Evolutionary conservation across 2,888 invertebrate species (phyloP).

Genomic region (Mythimna ferrago): DNA sequence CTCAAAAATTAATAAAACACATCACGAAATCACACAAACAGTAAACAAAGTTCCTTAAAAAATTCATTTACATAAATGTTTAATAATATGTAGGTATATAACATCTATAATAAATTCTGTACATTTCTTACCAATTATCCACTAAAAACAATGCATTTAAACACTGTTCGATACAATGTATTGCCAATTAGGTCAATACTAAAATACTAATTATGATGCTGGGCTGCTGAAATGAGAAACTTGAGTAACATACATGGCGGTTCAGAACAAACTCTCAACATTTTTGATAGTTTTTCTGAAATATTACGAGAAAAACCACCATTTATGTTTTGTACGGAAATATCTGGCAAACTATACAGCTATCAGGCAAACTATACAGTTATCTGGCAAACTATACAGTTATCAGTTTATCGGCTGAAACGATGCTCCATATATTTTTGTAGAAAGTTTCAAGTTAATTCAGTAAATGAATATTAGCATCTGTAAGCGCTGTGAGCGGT

Average conservation of each 20-base stretch:
- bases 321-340: constrained; percentile 75
- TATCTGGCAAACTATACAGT: constrained; percentile 32
- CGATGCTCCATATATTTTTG: not conserved
- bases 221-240: constrained; percentile 82
- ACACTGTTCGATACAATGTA: constrained; percentile 72
- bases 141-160: constrained; percentile 74
- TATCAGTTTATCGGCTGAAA: not conserved
- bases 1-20: constrained; percentile 35
- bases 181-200: constrained; percentile 77
- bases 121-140: constrained; percentile 83
- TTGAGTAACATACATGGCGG: constrained; percentile 78
- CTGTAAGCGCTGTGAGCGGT: not conserved
- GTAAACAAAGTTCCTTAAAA: constrained; percentile 48
- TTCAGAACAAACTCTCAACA: constrained; percentile 51
- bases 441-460: constrained; percentile 3
- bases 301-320: constrained; percentile 72
- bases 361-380: not conserved
- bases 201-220: constrained; percentile 70
- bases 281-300: constrained; percentile 46
- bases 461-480: not conserved
- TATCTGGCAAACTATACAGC: constrained; percentile 77
- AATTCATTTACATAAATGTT: constrained; percentile 54
- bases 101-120: constrained; percentile 79
- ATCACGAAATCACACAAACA: constrained; percentile 47
- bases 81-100: constrained; percentile 61